Conservation (phyloP, 1,140 invertebrate genomes). For the Drosophila bocqueti region DNA sequence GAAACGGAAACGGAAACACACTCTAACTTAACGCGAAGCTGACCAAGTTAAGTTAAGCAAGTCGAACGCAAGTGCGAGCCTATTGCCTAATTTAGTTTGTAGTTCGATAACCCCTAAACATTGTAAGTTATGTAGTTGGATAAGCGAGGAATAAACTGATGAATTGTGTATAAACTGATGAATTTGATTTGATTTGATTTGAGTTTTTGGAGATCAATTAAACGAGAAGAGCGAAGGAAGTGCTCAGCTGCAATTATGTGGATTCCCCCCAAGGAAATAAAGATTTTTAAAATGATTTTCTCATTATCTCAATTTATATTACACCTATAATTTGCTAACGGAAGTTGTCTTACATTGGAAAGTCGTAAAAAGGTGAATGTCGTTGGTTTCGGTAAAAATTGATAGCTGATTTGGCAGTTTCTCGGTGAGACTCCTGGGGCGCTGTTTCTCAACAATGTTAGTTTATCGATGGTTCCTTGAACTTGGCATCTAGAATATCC, state of each 20-base stretch:
- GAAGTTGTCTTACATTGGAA: neutral
- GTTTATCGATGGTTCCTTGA: constrained; percentile 26
- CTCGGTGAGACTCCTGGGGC: neutral
- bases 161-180: constrained; percentile 44
- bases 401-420: neutral
- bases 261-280: no score
- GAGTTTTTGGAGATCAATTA: constrained; percentile 36
- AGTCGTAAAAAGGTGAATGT: neutral
- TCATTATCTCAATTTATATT: constrained; percentile 8
- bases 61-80: constrained; percentile 36
- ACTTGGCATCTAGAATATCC: constrained; percentile 7
- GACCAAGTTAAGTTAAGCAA: constrained; percentile 16
- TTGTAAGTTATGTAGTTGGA: constrained; percentile 35
- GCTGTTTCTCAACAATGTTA: neutral
- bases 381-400: constrained; percentile 7
- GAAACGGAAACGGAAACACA: constrained; percentile 1
- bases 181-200: constrained; percentile 23
- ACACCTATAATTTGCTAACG: constrained; percentile 18
- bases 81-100: constrained; percentile 36
- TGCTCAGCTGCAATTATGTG: no score
- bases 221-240: constrained; percentile 8
- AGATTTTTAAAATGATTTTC: neutral
- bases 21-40: neutral
- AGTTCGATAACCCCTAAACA: constrained; percentile 17
- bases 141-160: constrained; percentile 33